phyloP scores from a whole-genome alignment of 2,888 invertebrate species.

The Andrena dorsata region DNA sequence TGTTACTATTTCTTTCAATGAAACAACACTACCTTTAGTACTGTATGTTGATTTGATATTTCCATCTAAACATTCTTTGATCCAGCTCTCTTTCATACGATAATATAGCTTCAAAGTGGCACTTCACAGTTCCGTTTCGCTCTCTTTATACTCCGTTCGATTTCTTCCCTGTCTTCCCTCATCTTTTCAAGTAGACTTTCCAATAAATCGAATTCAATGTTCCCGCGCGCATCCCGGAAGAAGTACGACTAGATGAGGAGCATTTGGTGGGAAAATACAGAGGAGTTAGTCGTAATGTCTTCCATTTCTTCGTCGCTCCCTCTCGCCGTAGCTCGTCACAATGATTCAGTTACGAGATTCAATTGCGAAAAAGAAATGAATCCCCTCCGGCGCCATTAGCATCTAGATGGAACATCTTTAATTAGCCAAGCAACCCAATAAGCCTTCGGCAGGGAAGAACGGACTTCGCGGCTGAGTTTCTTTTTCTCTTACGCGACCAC shows the following conservation, averaged over 20 bases:
- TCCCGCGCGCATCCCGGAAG: neutral
- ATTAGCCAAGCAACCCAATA: conserved; percentile 50
- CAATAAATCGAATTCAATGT: neutral
- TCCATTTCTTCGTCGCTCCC: neutral
- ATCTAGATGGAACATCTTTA: conserved; percentile 49
- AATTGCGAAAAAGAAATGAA: conserved; percentile 21
- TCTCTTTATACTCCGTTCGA: neutral
- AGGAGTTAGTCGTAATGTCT: neutral
- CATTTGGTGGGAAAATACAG: neutral
- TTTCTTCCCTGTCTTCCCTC: neutral
- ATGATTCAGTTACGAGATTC: conserved; percentile 14
- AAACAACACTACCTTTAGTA: neutral
- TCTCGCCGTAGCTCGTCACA: neutral
- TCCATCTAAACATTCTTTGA: neutral
- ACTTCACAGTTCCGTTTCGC: neutral
- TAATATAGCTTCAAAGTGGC: neutral
- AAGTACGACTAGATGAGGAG: neutral
- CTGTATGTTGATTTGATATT: neutral
- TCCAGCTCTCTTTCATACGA: neutral
- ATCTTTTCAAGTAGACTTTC: neutral
- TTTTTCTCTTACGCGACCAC: conserved; percentile 23
- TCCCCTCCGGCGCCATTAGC: conserved; percentile 35
- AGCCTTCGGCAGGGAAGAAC: conserved; percentile 12
- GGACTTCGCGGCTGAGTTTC: neutral
- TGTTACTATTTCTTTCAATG: neutral